Percentiles rank a stretch among this genome's conserved stretches.
phyloP scores from a whole-genome alignment of 2,888 invertebrate genomes.

The Catonia carolina region DNA sequence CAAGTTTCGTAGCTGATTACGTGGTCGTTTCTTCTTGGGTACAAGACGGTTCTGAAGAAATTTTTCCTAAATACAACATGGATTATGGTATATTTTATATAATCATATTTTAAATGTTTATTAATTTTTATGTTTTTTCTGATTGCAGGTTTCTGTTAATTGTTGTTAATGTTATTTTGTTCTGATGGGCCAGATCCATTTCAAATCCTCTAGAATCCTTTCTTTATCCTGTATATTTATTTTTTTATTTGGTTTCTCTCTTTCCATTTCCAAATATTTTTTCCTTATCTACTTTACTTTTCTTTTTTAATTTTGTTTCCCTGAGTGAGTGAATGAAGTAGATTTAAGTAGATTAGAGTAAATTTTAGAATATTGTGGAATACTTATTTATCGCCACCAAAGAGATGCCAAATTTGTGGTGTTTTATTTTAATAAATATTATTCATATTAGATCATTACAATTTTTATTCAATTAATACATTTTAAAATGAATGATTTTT shows the following conservation, averaged over 20 bases:
- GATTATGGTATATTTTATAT: slow-evolving; percentile 43
- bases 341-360: too few relatives aligned
- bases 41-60: slow-evolving; percentile 63
- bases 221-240: background rate
- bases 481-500: too few relatives aligned
- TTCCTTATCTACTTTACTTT: too few relatives aligned
- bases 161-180: background rate
- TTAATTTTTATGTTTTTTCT: background rate
- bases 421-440: too few relatives aligned
- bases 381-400: too few relatives aligned
- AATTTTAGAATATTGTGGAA: too few relatives aligned
- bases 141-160: slow-evolving; percentile 13
- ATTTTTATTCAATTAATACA: too few relatives aligned
- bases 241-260: slow-evolving; percentile 6
- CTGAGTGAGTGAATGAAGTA: slow-evolving; percentile 21
- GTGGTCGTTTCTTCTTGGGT: slow-evolving; percentile 80
- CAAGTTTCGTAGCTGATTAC: slow-evolving; percentile 88
- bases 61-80: slow-evolving; percentile 36
- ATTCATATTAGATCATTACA: too few relatives aligned
- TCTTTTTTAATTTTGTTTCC: slow-evolving; percentile 9
- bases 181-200: slow-evolving; percentile 21
- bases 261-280: background rate
- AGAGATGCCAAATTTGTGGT: too few relatives aligned
- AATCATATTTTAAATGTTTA: slow-evolving; percentile 7
- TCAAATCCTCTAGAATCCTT: slow-evolving; percentile 1